Base-by-base conservation (phyloP, 1,140 invertebrate species). In the Drosophila neocordata region DNA sequence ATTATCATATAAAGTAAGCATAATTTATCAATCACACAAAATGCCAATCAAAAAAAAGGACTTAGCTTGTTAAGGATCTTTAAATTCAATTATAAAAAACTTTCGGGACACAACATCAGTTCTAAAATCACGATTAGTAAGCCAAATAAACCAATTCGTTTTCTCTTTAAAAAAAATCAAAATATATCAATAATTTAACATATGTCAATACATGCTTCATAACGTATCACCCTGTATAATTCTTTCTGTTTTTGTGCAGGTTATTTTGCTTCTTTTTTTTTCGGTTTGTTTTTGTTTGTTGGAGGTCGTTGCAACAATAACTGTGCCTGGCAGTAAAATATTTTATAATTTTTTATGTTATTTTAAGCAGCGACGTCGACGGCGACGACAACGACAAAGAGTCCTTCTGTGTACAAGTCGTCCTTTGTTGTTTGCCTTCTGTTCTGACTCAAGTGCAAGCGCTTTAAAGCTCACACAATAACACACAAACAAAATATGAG, bases 311-410 rank as follows among this genome's bases (percentile, higher is more conserved):
- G 72, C 71, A 75, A 74, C 75, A 59, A 75, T 73, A 70, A 77
- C 77, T 67, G 56, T 48, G 63, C 62, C 67, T 76, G 66, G 66
- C 77, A 69, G 64, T 67, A 78, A 85, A 87, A 87, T 85, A 82
- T 75, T 87, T 82, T 87, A 87, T 84, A 82, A 87, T 81, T 77
- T 85, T 81, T 70, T 76, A 79, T 81, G 74, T 61, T 75, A 66
- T 78, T 74, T 71, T 64, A 57, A 70, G 70, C 71, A 67, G 65
- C 72, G 51, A 22, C 57, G 51, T 48, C 57, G 60, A 66, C 52
- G 57, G 57, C 52, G 22, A 37, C 37, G 13, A 27, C 57, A 4
- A 24, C 24, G 27, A 31, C 57, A 59, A 24, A 37, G 41, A 60
- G 55, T 68, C 65, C 56, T 60, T 51, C n/a, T 57, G 56, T 60